Conservation (phyloP, 2,797 vertebrate genomes). For the Gallinago nigripennis region DNA sequence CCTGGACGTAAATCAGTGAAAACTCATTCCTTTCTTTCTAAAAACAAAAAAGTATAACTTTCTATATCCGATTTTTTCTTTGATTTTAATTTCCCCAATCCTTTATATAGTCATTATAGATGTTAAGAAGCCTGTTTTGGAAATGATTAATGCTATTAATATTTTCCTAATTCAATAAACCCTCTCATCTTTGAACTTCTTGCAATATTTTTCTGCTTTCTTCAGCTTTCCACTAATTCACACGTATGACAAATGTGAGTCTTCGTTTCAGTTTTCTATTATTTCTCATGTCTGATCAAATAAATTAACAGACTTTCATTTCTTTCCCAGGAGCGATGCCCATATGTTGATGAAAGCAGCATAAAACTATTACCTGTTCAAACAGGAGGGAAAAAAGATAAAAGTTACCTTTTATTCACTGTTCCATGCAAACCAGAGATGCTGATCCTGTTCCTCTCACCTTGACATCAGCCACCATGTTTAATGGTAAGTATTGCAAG, state of each 20-base stretch:
- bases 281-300: slow-evolving; percentile 73
- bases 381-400: slow-evolving; percentile 14
- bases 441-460: background rate
- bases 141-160: slow-evolving; percentile 63
- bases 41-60: background rate
- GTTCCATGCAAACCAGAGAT: slow-evolving; percentile 8
- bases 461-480: background rate
- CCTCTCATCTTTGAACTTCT: slow-evolving; percentile 57
- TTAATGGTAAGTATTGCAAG: background rate
- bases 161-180: slow-evolving; percentile 68
- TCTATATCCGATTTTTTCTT: background rate
- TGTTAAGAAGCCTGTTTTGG: slow-evolving; percentile 43
- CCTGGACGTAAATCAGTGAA: background rate
- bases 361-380: slow-evolving; percentile 61
- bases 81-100: slow-evolving; percentile 32
- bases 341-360: slow-evolving; percentile 40
- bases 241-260: slow-evolving; percentile 45
- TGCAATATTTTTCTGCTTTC: slow-evolving; percentile 66
- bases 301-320: slow-evolving; percentile 70
- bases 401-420: slow-evolving; percentile 14
- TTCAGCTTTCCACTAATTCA: slow-evolving; percentile 66
- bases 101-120: slow-evolving; percentile 47
- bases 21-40: background rate
- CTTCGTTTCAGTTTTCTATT: slow-evolving; percentile 64
- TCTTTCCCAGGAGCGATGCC: slow-evolving; percentile 63